Conservation (phyloP, 2,888 invertebrate genomes). For the Agrilus biguttatus region DNA sequence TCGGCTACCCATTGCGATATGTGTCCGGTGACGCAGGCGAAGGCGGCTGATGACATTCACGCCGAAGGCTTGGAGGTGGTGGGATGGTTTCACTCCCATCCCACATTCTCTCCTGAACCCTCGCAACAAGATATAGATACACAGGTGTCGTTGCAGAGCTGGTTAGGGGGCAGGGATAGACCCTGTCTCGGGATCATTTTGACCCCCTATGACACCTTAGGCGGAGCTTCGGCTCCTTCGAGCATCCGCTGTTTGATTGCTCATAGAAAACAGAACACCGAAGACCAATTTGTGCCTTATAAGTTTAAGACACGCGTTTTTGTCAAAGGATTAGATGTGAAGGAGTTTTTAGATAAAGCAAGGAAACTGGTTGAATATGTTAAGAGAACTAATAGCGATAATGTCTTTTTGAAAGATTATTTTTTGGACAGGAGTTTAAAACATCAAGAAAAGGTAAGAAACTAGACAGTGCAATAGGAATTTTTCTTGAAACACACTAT, state of each 20-base stretch:
- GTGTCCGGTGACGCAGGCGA: slow-evolving; percentile 56
- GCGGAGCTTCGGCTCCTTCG: slow-evolving; percentile 36
- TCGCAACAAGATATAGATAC: slow-evolving; percentile 53
- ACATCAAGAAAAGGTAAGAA: slow-evolving; percentile 39
- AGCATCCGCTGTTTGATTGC: slow-evolving; percentile 45
- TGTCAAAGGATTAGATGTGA: slow-evolving; percentile 24
- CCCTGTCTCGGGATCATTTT: slow-evolving; percentile 52
- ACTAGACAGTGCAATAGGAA: too few species aligned
- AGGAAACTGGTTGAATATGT: slow-evolving; percentile 21
- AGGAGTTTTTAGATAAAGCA: slow-evolving; percentile 28
- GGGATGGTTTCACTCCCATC: slow-evolving; percentile 73
- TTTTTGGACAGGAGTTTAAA: slow-evolving; percentile 37
- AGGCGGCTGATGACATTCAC: slow-evolving; percentile 42
- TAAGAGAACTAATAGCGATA: slow-evolving; percentile 14
- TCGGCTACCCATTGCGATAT: slow-evolving; percentile 61
- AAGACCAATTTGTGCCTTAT: slow-evolving; percentile 33
- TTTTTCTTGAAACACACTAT: too few species aligned
- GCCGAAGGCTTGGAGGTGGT: slow-evolving; percentile 31
- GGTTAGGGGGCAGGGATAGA: slow-evolving; percentile 32
- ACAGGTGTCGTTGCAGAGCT: slow-evolving; percentile 45
- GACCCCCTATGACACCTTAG: slow-evolving; percentile 43
- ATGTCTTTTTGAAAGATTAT: slow-evolving; percentile 29
- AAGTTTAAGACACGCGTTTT: slow-evolving; percentile 36
- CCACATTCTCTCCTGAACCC: slow-evolving; percentile 53
- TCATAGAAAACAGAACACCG: slow-evolving; percentile 23